Conservation (phyloP, 1,140 invertebrate genomes). For the Pentalonia nigronervosa region DNA sequence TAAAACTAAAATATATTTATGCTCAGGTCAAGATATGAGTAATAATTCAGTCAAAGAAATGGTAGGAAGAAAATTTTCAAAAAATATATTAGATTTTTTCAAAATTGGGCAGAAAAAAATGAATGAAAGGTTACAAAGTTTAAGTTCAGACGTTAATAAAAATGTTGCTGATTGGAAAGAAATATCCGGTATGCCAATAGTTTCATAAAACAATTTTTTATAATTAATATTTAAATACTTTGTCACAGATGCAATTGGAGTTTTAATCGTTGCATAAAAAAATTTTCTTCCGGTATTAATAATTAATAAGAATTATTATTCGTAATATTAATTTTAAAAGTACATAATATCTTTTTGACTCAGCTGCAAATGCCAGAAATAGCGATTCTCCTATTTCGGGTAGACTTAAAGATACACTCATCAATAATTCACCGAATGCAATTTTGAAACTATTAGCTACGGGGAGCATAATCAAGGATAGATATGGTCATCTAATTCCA, state of each 20-base stretch:
- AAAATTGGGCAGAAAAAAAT: background rate
- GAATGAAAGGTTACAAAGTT: background rate
- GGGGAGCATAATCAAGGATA: background rate
- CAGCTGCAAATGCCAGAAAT: too few relatives aligned
- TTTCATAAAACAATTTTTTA: background rate
- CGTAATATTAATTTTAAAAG: background rate
- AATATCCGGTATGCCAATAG: background rate
- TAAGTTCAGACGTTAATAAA: background rate
- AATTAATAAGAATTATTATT: background rate
- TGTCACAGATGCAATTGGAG: background rate
- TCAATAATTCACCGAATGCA: background rate
- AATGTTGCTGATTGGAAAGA: background rate
- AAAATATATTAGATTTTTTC: background rate
- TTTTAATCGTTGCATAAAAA: background rate
- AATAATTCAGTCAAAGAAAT: background rate
- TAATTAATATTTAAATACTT: background rate
- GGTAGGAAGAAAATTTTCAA: background rate
- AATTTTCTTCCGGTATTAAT: background rate
- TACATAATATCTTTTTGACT: background rate
- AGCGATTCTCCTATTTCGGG: background rate
- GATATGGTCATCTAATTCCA: background rate
- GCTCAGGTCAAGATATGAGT: background rate
- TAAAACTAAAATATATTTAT: background rate
- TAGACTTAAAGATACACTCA: background rate
- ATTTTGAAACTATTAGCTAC: background rate